These are phyloP conservation scores for Peribatodes rhomboidaria DNA, from an alignment of 2,888 invertebrate species.

Conservation along the genomic window DNA sequence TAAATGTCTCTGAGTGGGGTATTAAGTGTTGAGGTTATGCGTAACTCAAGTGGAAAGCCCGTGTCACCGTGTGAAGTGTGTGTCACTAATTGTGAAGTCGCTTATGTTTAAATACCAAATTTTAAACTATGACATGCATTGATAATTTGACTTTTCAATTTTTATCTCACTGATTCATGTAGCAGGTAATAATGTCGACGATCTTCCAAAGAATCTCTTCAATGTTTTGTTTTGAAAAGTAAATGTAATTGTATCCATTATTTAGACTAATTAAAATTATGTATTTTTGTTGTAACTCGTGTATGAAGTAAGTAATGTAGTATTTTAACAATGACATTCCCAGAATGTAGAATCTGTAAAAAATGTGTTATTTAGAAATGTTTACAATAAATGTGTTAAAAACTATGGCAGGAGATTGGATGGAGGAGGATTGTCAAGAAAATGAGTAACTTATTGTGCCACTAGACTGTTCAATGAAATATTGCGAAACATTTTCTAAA, in stretches of 20 bases:
- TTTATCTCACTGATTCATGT: neutral
- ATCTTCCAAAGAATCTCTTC: conserved; percentile 52
- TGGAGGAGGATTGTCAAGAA: too few species aligned
- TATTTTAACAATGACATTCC: conserved; percentile 71
- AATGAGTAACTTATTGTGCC: neutral
- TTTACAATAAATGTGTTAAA: conserved; percentile 6
- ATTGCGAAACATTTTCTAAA: conserved; percentile 15
- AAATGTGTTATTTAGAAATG: conserved; percentile 18
- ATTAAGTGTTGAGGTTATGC: too few species aligned
- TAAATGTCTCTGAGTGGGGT: too few species aligned
- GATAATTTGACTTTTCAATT: neutral
- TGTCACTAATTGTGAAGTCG: too few species aligned
- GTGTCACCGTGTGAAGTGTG: too few species aligned
- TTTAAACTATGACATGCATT: neutral
- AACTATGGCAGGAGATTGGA: too few species aligned
- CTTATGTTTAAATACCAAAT: too few species aligned
- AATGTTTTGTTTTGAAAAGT: conserved; percentile 46
- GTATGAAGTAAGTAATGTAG: conserved; percentile 52
- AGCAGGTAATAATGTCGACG: conserved; percentile 39
- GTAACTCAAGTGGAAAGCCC: too few species aligned
- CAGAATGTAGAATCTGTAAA: conserved; percentile 68
- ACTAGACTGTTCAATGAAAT: neutral
- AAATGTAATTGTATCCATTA: conserved; percentile 44
- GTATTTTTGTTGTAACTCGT: conserved; percentile 72
- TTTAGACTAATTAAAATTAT: conserved; percentile 50